Conservation (phyloP, 2,797 vertebrate species). For the Etheostoma nigrum region DNA sequence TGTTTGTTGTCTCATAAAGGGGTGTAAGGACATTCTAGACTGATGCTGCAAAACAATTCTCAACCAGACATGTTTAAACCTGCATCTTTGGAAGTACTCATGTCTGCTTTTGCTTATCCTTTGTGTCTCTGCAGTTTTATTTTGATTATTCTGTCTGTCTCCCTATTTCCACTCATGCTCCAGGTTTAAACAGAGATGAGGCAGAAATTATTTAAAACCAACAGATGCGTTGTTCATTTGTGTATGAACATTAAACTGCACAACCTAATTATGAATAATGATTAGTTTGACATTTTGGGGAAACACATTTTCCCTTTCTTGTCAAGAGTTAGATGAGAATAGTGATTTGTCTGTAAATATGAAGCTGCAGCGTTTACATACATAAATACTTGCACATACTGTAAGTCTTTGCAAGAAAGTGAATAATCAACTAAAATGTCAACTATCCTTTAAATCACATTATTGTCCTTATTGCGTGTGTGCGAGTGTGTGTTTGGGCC, state of each 20-base stretch:
- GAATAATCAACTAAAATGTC: slow-evolving; percentile 6
- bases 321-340: background rate
- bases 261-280: background rate
- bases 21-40: slow-evolving; percentile 13
- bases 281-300: background rate
- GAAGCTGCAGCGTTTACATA: background rate
- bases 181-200: slow-evolving; percentile 46
- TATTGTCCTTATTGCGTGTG: background rate
- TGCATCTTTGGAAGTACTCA: background rate
- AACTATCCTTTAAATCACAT: background rate
- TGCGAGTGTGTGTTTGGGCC: slow-evolving; percentile 6
- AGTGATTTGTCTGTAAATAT: background rate
- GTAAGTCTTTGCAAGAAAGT: background rate
- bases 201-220: slow-evolving; percentile 19
- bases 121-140: slow-evolving; percentile 28
- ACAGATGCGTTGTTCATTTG: slow-evolving; percentile 37
- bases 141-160: slow-evolving; percentile 27
- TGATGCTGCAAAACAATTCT: background rate
- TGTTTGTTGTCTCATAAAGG: slow-evolving; percentile 33
- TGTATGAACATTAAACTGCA: background rate
- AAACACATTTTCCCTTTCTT: background rate
- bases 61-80: slow-evolving; percentile 38
- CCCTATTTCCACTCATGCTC: slow-evolving; percentile 21
- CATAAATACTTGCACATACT: background rate
- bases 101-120: slow-evolving; percentile 2